Evolutionary conservation across 2,888 invertebrate genomes (phyloP).

Genomic region (Cheilosia impressa): DNA sequence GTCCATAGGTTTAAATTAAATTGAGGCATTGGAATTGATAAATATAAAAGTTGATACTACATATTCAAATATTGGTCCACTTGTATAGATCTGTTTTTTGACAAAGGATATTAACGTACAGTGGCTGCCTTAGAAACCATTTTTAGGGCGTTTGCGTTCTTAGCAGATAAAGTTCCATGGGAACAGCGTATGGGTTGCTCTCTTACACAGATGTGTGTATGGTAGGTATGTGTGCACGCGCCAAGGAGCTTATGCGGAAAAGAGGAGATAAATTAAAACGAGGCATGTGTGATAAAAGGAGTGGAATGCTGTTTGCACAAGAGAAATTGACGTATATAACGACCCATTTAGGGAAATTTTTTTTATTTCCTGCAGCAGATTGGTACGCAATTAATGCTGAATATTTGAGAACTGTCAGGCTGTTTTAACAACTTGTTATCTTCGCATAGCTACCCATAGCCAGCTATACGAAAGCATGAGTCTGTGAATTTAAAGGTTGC

Average conservation of each 20-base stretch:
- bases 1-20: too few relatives aligned
- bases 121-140: not conserved
- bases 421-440: slow-evolving; percentile 24
- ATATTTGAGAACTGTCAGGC: slow-evolving; percentile 16
- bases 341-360: slow-evolving; percentile 14
- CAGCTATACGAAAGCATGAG: not conserved
- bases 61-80: too few relatives aligned
- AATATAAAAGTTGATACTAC: too few relatives aligned
- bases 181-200: not conserved
- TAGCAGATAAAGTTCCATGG: not conserved
- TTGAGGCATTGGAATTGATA: too few relatives aligned
- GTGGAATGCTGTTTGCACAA: not conserved
- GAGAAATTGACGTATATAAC: slow-evolving; percentile 37
- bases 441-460: slow-evolving; percentile 12
- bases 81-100: too few relatives aligned
- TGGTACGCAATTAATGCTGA: slow-evolving; percentile 37
- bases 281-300: slow-evolving; percentile 41
- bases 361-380: slow-evolving; percentile 21
- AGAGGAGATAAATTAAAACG: slow-evolving; percentile 38
- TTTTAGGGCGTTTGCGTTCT: slow-evolving; percentile 1
- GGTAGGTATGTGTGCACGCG: not conserved
- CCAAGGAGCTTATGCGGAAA: slow-evolving; percentile 31
- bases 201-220: too few relatives aligned
- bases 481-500: not conserved
- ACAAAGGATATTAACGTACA: not conserved